Percentiles rank a stretch among this genome's conserved stretches.
Conservation (phyloP, 2,113 vertebrate genomes). For the Himantopus leucocephalus region DNA sequence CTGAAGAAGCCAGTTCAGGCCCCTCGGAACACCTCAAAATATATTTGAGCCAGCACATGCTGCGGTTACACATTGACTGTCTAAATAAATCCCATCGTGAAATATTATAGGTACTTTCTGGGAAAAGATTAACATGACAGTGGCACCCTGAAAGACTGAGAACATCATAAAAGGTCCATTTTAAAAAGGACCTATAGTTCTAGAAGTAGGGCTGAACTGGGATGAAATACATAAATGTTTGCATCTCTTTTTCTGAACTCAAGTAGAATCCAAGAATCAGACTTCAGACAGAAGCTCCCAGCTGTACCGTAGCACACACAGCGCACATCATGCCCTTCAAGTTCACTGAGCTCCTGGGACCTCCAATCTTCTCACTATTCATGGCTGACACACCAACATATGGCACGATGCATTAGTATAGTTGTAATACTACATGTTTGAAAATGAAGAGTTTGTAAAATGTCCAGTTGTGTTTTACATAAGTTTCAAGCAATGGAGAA, state of each 20-base stretch:
- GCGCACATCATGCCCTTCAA: background rate
- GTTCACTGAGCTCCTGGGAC: background rate
- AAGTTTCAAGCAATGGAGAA: background rate
- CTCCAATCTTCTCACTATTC: background rate
- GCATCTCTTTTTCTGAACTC: background rate
- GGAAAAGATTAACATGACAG: background rate
- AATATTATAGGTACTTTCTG: background rate
- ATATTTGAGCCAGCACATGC: background rate
- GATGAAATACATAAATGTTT: background rate
- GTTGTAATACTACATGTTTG: background rate
- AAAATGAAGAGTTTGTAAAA: rapidly evolving
- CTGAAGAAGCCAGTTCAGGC: background rate
- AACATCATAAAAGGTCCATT: background rate
- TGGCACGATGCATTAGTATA: too few species aligned
- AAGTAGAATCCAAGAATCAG: background rate
- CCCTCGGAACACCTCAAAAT: background rate
- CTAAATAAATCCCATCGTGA: background rate
- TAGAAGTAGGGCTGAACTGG: background rate
- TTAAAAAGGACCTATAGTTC: background rate
- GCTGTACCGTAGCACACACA: background rate
- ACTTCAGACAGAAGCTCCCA: background rate
- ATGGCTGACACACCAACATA: background rate
- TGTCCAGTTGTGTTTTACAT: background rate
- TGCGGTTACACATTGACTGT: background rate
- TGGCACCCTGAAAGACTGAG: background rate